Conservation (phyloP, 2,888 invertebrate genomes). For the Dasysyrphus tricinctus region DNA sequence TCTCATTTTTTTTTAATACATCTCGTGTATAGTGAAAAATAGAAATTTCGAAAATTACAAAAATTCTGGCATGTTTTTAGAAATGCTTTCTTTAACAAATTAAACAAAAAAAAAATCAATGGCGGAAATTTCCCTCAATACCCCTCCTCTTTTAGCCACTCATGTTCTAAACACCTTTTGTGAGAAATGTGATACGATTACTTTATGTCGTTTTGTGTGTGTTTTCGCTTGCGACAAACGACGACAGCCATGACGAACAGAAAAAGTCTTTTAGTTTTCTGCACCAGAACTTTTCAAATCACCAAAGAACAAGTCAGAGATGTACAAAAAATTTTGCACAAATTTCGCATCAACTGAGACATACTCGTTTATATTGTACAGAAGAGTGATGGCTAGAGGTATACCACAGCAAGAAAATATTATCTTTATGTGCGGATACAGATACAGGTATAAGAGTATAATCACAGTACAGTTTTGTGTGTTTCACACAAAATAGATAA, state of each 20-base stretch:
- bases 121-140: neutral
- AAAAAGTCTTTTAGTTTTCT: conserved; percentile 20
- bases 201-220: conserved; percentile 32
- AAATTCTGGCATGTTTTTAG: too few species aligned
- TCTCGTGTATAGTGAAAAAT: too few species aligned
- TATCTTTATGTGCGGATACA: conserved; percentile 8
- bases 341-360: conserved; percentile 36
- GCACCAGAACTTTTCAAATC: conserved; percentile 38
- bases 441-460: neutral
- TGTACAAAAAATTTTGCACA: conserved; percentile 35
- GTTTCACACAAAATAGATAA: neutral
- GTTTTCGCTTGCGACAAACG: conserved; percentile 14
- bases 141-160: neutral
- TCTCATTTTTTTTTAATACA: too few species aligned
- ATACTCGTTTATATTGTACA: neutral
- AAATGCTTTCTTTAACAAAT: too few species aligned
- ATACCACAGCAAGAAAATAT: conserved; percentile 29
- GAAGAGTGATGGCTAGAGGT: conserved; percentile 10
- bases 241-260: conserved; percentile 1
- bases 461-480: neutral
- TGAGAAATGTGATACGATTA: conserved; percentile 21
- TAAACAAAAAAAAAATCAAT: too few species aligned
- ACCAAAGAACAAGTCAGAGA: neutral
- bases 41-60: too few species aligned
- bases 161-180: conserved; percentile 26